Evolutionary conservation across 2,888 invertebrate species (phyloP), one percentile per base, ranked within the genome.

Genomic region (Sisyra terminalis): DNA sequence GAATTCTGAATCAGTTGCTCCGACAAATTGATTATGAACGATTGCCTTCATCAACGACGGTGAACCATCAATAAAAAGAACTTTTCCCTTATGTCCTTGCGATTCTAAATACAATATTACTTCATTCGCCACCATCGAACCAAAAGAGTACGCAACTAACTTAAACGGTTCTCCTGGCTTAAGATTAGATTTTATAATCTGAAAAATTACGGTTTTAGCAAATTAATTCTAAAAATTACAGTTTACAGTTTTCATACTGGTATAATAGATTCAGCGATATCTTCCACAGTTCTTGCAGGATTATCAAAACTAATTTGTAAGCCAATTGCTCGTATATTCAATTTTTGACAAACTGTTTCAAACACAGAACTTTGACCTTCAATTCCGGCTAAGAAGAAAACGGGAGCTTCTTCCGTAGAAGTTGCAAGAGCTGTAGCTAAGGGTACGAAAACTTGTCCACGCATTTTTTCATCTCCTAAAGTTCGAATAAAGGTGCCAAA

Each of bases 101-200:
- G 61, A 63, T 59, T 88, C 87, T 30, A 93, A 63, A 52, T 72
- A 67, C 7, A 73, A 63, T 3, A 78, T 81, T 45, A 93, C 63
- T 57, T 90, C 85, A 44, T 92, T 60, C 0, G 82, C 79, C 14
- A 90, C 66, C 15, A 82, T 59, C 0, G 79, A 67, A 36, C 96
- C 96, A 55, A 78, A 93, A 10, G 94, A 96, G 65, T 96, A 93
- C 2, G 85, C 92, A 10, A 83, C 70, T 1, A 96, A 57, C 45
- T 73, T 72, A 63, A 83, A 90, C 1, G 69, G 67, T 39, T 72
- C 65, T 1, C 65, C 64, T 1, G 69, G 71, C 0, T 67, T 57
- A 8, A 75, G 52, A 8, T 66, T 62, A 32, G 67, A 60, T 46
- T 71, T 65, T 2, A 78, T 61, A 42, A 69, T 58, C 78, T 81